These are phyloP conservation scores for Catocala nupta DNA, from an alignment of 2,888 invertebrate genomes.

Conservation along the genomic window DNA sequence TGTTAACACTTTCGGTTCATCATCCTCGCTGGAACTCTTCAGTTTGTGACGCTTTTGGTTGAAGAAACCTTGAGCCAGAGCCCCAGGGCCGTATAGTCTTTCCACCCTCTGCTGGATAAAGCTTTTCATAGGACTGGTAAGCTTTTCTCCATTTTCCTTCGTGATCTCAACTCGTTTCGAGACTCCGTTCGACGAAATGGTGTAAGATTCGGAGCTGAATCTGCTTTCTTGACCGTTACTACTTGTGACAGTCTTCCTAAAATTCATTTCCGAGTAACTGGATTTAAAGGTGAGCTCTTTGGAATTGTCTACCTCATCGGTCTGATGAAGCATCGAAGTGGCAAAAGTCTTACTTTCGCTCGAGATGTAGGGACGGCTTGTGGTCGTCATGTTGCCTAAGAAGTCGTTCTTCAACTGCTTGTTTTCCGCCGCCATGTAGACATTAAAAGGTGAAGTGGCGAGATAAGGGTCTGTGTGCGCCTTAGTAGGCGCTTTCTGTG, in stretches of 20 bases:
- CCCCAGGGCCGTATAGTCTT: constrained; percentile 95
- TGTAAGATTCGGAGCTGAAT: constrained; percentile 77
- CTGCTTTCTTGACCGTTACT: constrained; percentile 75
- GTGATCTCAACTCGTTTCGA: constrained; percentile 82
- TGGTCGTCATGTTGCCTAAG: constrained; percentile 81
- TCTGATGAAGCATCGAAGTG: constrained; percentile 78
- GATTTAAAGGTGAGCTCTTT: constrained; percentile 81
- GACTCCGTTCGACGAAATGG: constrained; percentile 81
- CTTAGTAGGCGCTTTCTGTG: constrained; percentile 83
- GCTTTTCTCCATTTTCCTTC: constrained; percentile 80
- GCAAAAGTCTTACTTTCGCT: constrained; percentile 80
- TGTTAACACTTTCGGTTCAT: constrained; percentile 73
- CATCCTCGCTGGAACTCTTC: constrained; percentile 76
- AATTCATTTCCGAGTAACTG: constrained; percentile 83
- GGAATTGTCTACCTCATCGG: constrained; percentile 79
- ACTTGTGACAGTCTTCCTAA: constrained; percentile 75
- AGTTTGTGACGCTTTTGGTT: constrained; percentile 88
- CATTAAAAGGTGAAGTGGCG: constrained; percentile 77
- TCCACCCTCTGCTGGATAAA: constrained; percentile 97
- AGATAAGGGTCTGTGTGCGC: constrained; percentile 83
- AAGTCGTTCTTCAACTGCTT: constrained; percentile 84
- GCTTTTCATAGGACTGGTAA: constrained; percentile 88
- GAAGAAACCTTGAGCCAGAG: constrained; percentile 94
- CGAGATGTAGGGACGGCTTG: constrained; percentile 76
- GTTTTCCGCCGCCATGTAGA: constrained; percentile 83